These are phyloP conservation scores for Gastrophryne carolinensis DNA, from an alignment of 2,797 vertebrate species.

Conservation along the genomic window DNA sequence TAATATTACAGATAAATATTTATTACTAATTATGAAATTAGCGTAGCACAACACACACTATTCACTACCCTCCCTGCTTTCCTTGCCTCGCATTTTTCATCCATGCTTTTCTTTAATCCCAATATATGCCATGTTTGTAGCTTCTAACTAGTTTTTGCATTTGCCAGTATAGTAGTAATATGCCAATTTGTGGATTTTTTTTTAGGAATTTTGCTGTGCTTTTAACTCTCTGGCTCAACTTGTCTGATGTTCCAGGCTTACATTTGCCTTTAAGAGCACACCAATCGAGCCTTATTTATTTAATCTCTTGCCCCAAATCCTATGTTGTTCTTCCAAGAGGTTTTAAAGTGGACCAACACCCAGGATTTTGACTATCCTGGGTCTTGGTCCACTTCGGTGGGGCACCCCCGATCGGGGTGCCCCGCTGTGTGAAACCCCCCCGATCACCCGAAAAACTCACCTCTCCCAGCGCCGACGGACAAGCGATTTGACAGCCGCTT, in stretches of 20 bases:
- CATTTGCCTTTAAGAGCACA: neutral
- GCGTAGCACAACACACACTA: too few species aligned
- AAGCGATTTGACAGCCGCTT: too few species aligned
- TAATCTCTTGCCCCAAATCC: constrained; percentile 1
- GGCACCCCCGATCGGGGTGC: too few species aligned
- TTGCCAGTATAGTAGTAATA: neutral
- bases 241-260: neutral
- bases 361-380: too few species aligned
- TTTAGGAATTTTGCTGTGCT: constrained; percentile 5
- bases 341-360: too few species aligned
- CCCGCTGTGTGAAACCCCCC: too few species aligned
- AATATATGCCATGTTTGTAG: neutral
- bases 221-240: neutral
- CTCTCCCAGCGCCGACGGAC: too few species aligned
- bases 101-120: neutral
- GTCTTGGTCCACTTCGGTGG: too few species aligned
- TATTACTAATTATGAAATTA: too few species aligned
- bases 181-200: neutral
- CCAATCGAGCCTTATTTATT: constrained; percentile 1
- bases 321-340: neutral
- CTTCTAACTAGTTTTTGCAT: neutral
- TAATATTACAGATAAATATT: too few species aligned
- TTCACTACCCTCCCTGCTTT: too few species aligned
- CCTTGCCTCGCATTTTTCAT: neutral
- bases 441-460: too few species aligned